These are phyloP conservation scores for Chionis minor DNA, from an alignment of 2,113 vertebrate genomes.

Conservation along the genomic window DNA sequence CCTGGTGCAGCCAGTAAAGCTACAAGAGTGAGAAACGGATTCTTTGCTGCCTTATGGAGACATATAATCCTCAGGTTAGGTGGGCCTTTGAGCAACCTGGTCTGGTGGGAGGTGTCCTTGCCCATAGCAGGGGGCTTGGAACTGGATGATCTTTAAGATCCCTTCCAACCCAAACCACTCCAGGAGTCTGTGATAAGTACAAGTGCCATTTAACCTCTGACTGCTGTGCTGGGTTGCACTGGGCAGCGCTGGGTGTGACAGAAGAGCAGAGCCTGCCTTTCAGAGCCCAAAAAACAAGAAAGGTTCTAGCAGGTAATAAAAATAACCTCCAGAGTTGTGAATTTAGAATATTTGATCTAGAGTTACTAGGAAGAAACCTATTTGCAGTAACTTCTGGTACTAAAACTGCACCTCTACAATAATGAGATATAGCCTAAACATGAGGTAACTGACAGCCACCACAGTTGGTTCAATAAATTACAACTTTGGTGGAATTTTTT, in stretches of 20 bases:
- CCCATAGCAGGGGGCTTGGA: neutral
- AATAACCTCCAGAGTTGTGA: neutral
- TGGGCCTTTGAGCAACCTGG: neutral
- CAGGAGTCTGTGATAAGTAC: neutral
- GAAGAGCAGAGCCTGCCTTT: neutral
- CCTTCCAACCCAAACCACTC: neutral
- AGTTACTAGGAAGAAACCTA: neutral
- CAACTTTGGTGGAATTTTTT: neutral
- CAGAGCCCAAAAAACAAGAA: neutral
- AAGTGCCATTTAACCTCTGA: neutral
- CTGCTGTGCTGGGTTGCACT: neutral
- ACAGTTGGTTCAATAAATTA: neutral
- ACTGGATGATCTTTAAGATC: neutral
- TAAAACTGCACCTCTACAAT: neutral
- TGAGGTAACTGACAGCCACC: neutral
- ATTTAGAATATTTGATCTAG: neutral
- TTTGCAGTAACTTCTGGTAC: neutral
- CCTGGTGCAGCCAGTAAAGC: neutral
- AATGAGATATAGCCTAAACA: neutral
- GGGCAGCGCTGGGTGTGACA: neutral
- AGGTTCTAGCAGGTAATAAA: neutral
- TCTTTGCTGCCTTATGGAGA: neutral
- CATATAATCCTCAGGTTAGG: neutral
- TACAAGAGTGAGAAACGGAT: neutral
- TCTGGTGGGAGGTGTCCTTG: neutral